Evolutionary conservation across 1,140 invertebrate genomes (phyloP), one percentile per base, ranked within the genome.

Genomic region (Solenopsis fugax): DNA sequence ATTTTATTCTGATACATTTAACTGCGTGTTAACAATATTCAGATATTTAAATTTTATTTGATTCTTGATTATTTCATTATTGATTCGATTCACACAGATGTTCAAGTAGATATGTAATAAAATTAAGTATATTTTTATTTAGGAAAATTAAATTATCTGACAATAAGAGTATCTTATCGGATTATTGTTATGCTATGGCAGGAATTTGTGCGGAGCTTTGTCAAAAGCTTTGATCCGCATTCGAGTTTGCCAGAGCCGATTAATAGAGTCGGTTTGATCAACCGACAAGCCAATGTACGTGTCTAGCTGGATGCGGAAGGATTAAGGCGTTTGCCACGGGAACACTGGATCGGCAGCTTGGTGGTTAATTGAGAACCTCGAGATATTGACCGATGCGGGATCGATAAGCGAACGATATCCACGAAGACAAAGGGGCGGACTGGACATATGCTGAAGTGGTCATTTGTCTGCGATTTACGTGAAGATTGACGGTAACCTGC

Each of bases 201-300:
- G 41, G 34, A 16, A 73, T 73, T 60, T 84, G 45, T 5, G 13
- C 29, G 12, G 0, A 60, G 67, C 54, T 73, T 73, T 37, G 54
- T 34, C 41, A 29, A 75, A 84, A 84, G 54, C 29, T 75, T 50
- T 48, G 54, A 84, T 75, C 41, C 69, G 54, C 5, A 50, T 60
- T 50, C 18, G 52, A 75, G 69, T 73, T 84, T 84, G n/a, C 58
- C 48, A 48, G 48, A 75, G 69, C 54, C 69, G 69, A 84, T 84
- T 84, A 75, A 84, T 84, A 73, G 69, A 84, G 12, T 75, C n/a
- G 54, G 54, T 73, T 75, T 75, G 80, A 84, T 84, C 80, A 84
- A 84, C 67, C 54, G 69, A 75, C 80, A 84, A 84, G 80, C 80
- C 80, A 84, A 84, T 75, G 80, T 84, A 84, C 80, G 69, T 84